These are phyloP conservation scores for Periparus ater DNA, from an alignment of 2,797 vertebrate species.

Conservation along the genomic window DNA sequence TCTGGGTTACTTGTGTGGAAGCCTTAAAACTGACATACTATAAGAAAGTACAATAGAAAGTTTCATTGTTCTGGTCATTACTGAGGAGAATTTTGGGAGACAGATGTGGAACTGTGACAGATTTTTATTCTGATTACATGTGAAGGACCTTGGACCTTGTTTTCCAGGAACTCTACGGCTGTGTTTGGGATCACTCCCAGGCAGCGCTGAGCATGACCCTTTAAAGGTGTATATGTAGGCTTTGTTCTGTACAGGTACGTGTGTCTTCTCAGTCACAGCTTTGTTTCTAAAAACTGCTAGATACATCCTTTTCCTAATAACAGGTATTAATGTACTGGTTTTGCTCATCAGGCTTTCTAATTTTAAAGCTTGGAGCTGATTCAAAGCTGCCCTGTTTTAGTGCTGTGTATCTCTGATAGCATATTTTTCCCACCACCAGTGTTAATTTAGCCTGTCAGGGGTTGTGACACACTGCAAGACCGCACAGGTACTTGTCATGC, in stretches of 20 bases:
- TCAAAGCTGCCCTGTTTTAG: background rate
- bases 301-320: background rate
- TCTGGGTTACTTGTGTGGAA: background rate
- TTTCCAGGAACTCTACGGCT: background rate
- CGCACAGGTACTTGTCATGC: background rate
- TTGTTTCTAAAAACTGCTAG: background rate
- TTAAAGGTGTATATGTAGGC: background rate
- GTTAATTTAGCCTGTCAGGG: background rate
- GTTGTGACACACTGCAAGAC: background rate
- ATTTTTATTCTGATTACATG: background rate
- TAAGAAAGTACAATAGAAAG: background rate
- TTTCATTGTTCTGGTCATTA: background rate
- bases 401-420: background rate
- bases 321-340: background rate
- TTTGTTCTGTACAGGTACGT: rapidly evolving
- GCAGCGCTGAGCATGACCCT: background rate
- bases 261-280: background rate
- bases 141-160: background rate
- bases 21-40: background rate
- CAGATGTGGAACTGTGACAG: background rate
- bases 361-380: background rate
- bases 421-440: background rate
- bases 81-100: background rate
- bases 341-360: background rate
- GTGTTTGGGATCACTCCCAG: background rate